Base-by-base conservation (phyloP, 2,797 vertebrate species). In the Enteromius argenteus region DNA sequence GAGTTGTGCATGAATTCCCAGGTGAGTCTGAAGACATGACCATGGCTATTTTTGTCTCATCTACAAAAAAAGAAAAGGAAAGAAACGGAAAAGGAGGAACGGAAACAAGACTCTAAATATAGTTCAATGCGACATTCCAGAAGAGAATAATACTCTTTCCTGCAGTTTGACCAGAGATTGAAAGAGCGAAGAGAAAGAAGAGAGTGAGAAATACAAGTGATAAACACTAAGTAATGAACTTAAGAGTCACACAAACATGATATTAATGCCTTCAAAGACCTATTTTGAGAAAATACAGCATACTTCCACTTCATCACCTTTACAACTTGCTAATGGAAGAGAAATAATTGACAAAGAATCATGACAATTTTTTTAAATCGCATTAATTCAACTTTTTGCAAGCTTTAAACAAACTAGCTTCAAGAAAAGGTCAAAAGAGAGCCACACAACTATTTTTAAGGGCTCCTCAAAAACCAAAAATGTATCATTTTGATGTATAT, bases 11-110 rank as follows among this genome's bases (percentile, higher is more conserved):
- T 76, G 6, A 84, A 87, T 80, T 89, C 88, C 88, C 89, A 89
- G 87, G 88, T 89, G 90, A 78, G 87, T 86, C 82, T 85, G 58
- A 85, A 89, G 80, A 82, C 79, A 88, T 74, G 77, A 76, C 49
- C 30, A 76, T 5, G 13, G 80, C 85, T 91, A 89, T 91, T 89
- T 90, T 87, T 85, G 87, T 85, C 81, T 83, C 64, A 85, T 86
- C 80, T 86, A 69, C 68, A 80, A 81, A 83, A 86, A 86, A 74
- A 51, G 39, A 68, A 81, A 81, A 71, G 81, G 75, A 83, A 84
- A 80, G 60, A 86, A 88, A 77, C 77, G 83, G 85, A 86, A 89
- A 88, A 88, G 88, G 84, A 85, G 84, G 87, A 88, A 88, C 84
- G 84, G 86, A 89, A 87, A 79, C 81, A 56, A 46, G 66, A 79